Evolutionary conservation across 2,797 vertebrate genomes (phyloP).

Genomic region (Acanthopagrus latus): DNA sequence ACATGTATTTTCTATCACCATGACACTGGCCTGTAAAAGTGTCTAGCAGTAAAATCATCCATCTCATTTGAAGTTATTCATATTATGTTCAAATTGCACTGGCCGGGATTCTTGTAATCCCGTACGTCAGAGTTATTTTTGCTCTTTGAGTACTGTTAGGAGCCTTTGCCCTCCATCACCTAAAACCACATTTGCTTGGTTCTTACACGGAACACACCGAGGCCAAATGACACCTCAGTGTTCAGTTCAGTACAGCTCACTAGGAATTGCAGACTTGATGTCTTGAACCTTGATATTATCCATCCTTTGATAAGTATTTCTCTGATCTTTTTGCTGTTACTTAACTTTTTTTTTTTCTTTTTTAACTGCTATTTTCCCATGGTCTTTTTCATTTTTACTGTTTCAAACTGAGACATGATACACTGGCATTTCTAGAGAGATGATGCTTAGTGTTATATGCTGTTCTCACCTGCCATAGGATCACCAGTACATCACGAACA

Average conservation of each 20-base stretch:
- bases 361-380: neutral
- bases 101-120: neutral
- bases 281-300: neutral
- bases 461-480: neutral
- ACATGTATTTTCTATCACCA: neutral
- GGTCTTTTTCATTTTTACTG: neutral
- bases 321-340: neutral
- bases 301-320: neutral
- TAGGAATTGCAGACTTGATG: neutral
- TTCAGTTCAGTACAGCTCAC: neutral
- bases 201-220: neutral
- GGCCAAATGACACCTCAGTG: neutral
- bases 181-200: neutral
- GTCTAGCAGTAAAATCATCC: constrained; percentile 2
- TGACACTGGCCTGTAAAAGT: constrained; percentile 11
- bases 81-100: constrained; percentile 15
- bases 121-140: neutral
- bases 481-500: neutral
- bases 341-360: neutral
- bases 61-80: constrained; percentile 17
- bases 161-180: neutral
- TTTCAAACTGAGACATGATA: neutral
- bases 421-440: neutral
- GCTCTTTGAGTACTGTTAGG: neutral
- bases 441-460: neutral